Evolutionary conservation across 2,888 invertebrate genomes (phyloP).

Genomic region (Agrotis clavis): DNA sequence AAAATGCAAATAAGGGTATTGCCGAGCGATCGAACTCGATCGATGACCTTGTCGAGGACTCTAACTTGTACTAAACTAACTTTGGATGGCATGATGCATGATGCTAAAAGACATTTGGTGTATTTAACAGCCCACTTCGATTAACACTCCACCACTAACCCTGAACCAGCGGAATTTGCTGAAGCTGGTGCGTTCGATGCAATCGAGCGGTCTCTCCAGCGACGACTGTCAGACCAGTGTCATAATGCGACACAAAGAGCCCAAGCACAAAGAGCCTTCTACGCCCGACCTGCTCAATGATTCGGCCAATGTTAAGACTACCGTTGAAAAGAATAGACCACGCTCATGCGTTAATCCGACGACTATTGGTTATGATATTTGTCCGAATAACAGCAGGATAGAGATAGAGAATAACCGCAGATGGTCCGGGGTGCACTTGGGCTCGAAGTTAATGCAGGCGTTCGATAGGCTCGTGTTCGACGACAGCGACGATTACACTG

Average conservation of each 20-base stretch:
- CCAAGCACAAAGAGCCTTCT: slow-evolving; percentile 88
- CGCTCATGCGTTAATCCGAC: slow-evolving; percentile 93
- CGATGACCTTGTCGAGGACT: slow-evolving; percentile 74
- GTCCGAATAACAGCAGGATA: slow-evolving; percentile 87
- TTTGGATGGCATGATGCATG: slow-evolving; percentile 87
- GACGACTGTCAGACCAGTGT: slow-evolving; percentile 90
- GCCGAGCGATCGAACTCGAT: slow-evolving; percentile 73
- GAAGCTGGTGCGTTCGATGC: slow-evolving; percentile 91
- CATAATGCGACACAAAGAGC: slow-evolving; percentile 89
- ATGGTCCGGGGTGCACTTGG: slow-evolving; percentile 94
- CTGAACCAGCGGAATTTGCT: slow-evolving; percentile 91
- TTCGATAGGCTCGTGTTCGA: slow-evolving; percentile 93
- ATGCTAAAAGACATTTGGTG: slow-evolving; percentile 85
- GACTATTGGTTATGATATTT: slow-evolving; percentile 86
- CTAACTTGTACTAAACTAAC: slow-evolving; percentile 77
- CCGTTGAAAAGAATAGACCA: slow-evolving; percentile 92
- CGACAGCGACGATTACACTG: slow-evolving; percentile 94
- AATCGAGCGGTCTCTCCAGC: slow-evolving; percentile 90
- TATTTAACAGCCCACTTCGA: slow-evolving; percentile 91
- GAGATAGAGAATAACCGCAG: slow-evolving; percentile 91
- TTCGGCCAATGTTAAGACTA: slow-evolving; percentile 88
- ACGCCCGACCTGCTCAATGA: slow-evolving; percentile 92
- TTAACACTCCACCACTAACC: slow-evolving; percentile 90
- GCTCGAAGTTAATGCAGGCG: slow-evolving; percentile 93
- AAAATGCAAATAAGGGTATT: slow-evolving; percentile 90